Evolutionary conservation across 2,888 invertebrate genomes (phyloP), one percentile per base, ranked within the genome.

Genomic region (Pandemis heparana): DNA sequence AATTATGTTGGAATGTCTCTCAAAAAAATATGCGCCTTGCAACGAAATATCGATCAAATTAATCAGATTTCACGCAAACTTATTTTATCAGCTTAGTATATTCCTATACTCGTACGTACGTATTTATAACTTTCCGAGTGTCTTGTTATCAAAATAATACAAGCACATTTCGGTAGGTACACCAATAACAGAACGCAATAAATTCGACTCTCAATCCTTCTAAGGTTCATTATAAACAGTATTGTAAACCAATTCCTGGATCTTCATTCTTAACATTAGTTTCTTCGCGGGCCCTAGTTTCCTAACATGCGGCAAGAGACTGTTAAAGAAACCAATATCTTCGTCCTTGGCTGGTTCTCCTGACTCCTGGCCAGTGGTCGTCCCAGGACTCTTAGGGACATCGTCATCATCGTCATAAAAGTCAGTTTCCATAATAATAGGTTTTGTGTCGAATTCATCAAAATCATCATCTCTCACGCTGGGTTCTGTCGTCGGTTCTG

Each of bases 361-460:
- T 0, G 77, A 78, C 1, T 78, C 79, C 6, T 63, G 59, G 8
- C 79, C 82, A 5, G 59, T 75, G 6, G 75, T 77, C 16, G 70
- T 74, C 2, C 81, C 75, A 0, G 79, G 75, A 51, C 84, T 86
- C 76, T 87, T 91, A 8, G 82, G 89, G 0, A 87, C 87, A 48
- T 92, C 92, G 41, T 93, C 92, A 56, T 93, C 93, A 75, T 94
- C 94, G 72, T 94, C 94, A 66, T 92, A 92, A 63, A 94, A 94
- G 78, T 94, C 94, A 0, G 94, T 92, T 75, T 94, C 94, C 87
- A 90, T 89, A 46, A 94, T 92, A 1, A 94, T 87, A 10, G 94
- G 94, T 81, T 94, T 94, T 0, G 92, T 90, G 38, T 94, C 94
- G 73, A 94, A 94, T 77, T 94, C 94, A 32, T 94, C 94, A 48